These are phyloP conservation scores for Rhombomys opimus DNA, from an alignment of 2,113 vertebrate genomes.

Conservation along the genomic window DNA sequence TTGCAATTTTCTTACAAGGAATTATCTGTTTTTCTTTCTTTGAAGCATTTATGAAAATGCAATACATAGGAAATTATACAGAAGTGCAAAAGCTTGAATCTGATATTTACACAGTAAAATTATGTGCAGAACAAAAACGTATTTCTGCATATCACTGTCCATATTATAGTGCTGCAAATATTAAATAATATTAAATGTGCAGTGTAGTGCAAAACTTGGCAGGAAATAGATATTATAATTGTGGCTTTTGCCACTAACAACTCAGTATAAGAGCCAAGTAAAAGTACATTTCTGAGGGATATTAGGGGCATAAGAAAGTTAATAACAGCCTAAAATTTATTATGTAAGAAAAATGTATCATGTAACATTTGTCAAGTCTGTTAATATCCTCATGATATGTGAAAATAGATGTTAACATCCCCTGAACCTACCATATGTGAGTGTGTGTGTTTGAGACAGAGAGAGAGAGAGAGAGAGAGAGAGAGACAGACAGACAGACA, in stretches of 20 bases:
- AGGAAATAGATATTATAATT: neutral
- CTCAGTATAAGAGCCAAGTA: neutral
- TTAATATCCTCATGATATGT: neutral
- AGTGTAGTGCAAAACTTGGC: neutral
- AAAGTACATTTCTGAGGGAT: neutral
- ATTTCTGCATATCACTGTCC: neutral
- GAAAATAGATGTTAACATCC: neutral
- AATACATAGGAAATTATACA: neutral
- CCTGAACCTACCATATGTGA: neutral
- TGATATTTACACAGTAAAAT: neutral
- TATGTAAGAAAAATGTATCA: neutral
- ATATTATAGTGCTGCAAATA: neutral
- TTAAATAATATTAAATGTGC: neutral
- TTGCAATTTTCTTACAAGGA: neutral
- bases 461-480: neutral
- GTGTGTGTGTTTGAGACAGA: neutral
- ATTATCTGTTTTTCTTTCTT: neutral
- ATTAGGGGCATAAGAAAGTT: neutral
- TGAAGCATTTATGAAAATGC: neutral
- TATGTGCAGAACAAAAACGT: neutral
- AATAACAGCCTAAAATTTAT: neutral
- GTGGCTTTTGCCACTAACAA: neutral
- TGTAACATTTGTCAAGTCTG: neutral
- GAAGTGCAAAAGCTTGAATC: neutral
- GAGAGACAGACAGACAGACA: neutral